Conservation (phyloP, 2,888 invertebrate species). For the Idaea aversata region DNA sequence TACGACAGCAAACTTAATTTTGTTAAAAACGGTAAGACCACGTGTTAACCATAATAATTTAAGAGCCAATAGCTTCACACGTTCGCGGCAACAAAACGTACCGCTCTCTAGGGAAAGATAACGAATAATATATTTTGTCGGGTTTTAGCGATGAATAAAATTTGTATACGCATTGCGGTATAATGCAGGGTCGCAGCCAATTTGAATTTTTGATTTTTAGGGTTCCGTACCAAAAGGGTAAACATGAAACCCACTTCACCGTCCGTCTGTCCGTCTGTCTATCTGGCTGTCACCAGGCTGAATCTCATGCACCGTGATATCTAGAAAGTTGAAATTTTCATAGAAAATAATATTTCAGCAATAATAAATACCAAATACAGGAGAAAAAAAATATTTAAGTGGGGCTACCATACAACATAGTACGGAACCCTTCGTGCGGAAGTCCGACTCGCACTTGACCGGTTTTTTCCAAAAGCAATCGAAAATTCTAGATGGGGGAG, state of each 20-base stretch:
- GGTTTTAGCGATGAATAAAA: slow-evolving; percentile 49
- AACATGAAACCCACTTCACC: no score
- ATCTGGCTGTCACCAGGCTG: no score
- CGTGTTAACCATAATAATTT: slow-evolving; percentile 45
- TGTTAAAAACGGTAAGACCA: slow-evolving; percentile 13
- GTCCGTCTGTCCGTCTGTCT: no score
- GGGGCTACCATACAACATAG: no score
- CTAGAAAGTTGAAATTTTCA: no score
- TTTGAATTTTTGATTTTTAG: slow-evolving; percentile 21
- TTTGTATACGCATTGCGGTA: slow-evolving; percentile 58
- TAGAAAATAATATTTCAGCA: no score
- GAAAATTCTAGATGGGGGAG: not conserved
- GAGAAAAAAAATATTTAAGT: no score
- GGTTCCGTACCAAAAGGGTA: no score
- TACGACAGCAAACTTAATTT: slow-evolving; percentile 12
- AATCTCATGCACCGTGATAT: no score
- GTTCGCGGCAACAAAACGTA: slow-evolving; percentile 45
- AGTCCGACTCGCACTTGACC: no score
- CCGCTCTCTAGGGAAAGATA: slow-evolving; percentile 61
- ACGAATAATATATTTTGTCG: slow-evolving; percentile 70
- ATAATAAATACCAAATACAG: no score
- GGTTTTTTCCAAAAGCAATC: slow-evolving; percentile 3
- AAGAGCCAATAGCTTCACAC: slow-evolving; percentile 46
- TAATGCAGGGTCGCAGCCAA: slow-evolving; percentile 37
- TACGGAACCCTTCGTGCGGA: no score